Evolutionary conservation across 2,113 vertebrate genomes (phyloP), one percentile per base, ranked within the genome.

Genomic region (Pimephales promelas): DNA sequence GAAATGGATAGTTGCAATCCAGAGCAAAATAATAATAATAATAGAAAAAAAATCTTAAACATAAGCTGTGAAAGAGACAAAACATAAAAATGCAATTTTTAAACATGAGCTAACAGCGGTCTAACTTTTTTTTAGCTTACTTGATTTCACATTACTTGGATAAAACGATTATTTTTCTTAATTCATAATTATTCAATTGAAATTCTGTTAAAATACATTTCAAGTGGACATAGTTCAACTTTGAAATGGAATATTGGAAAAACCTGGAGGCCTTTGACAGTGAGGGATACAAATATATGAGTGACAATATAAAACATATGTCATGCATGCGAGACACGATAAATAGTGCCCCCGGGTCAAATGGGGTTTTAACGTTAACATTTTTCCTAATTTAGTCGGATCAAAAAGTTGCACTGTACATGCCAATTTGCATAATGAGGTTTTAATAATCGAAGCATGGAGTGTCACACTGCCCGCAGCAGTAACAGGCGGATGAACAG

Each of bases 401-500:
- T 92, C 90, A 92, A 85, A 92, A 90, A 90, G 82, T 89, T 85
- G 87, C 89, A 91, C 91, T 92, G 93, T 93, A 94, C 90, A 89
- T 82, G 87, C 84, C 90, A 91, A 92, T 94, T 93, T 94, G 85
- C 91, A 93, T 94, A 94, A 94, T 94, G 90, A 91, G 87, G 86
- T 90, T 92, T 90, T 93, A 91, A 92, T 93, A 91, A 93, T 92
- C 83, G 89, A 91, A 90, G 86, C 87, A 68, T 83, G 84, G 89
- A 85, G 87, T 83, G 52, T 83, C 87, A 83, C 36, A 77, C 80
- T 54, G 83, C 83, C 81, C 45, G 61, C 84, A 71, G 86, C 86
- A 49, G 66, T 72, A 85, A 85, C 64, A 81, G 76, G 43, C 76
- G 28, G 66, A 85, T 72, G 81, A 80, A 83, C 59, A 61, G 81